These are phyloP conservation scores for Rotaria macrura DNA, from an alignment of 2,888 invertebrate species.

Conservation along the genomic window DNA sequence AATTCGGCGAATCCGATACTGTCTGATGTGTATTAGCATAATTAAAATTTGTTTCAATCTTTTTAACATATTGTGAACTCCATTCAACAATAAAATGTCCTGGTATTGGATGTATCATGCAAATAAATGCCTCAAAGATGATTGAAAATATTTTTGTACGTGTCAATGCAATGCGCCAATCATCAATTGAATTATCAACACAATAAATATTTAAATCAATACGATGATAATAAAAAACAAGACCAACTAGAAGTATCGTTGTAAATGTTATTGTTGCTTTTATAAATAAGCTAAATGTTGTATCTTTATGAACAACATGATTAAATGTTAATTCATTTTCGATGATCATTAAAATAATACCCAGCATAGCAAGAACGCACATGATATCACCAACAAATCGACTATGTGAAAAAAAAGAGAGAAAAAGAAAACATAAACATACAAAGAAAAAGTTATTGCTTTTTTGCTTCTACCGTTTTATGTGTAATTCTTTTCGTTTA, in stretches of 20 bases:
- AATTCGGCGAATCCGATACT: background rate
- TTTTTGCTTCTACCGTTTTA: constrained; percentile 35
- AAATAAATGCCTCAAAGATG: constrained; percentile 60
- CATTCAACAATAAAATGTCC: constrained; percentile 35
- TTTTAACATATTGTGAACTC: constrained; percentile 10
- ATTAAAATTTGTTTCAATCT: background rate
- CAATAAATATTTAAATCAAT: constrained; percentile 44
- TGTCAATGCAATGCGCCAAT: constrained; percentile 44
- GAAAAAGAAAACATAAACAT: too few relatives aligned
- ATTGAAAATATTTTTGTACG: constrained; percentile 53
- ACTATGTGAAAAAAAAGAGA: background rate
- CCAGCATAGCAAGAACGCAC: constrained; percentile 42
- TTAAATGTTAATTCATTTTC: constrained; percentile 44
- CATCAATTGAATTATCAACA: constrained; percentile 46
- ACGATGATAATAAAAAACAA: constrained; percentile 43
- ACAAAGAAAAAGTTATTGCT: background rate
- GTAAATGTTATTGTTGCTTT: constrained; percentile 43
- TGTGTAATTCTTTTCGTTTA: constrained; percentile 43
- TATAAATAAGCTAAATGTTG: constrained; percentile 39
- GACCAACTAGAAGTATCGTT: constrained; percentile 42
- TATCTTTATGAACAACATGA: constrained; percentile 36
- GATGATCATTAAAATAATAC: constrained; percentile 45
- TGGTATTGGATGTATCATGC: constrained; percentile 46
- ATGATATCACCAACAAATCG: constrained; percentile 42
- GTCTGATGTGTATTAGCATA: background rate